These are phyloP conservation scores for Leucoma salicis DNA, from an alignment of 2,888 invertebrate species.

Conservation along the genomic window DNA sequence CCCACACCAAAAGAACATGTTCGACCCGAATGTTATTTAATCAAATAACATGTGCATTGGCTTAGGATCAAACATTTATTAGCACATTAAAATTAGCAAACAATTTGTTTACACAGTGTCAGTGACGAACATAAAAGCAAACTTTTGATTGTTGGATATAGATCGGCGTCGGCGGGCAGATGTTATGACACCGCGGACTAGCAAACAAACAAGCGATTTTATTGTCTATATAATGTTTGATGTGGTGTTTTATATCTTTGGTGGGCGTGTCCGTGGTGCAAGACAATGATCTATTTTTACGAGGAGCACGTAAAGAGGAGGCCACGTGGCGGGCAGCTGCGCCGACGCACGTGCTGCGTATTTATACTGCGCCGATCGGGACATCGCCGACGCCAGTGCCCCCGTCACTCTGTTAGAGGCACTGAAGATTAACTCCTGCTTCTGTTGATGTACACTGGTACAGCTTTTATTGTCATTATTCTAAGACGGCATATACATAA, in stretches of 20 bases:
- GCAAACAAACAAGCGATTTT: constrained; percentile 65
- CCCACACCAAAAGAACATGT: too few relatives aligned
- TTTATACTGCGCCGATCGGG: constrained; percentile 60
- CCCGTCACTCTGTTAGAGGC: constrained; percentile 37
- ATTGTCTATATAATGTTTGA: constrained; percentile 66
- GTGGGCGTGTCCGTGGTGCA: constrained; percentile 66
- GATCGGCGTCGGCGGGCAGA: constrained; percentile 22
- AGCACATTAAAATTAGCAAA: constrained; percentile 36
- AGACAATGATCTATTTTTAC: constrained; percentile 81
- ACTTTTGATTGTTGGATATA: constrained; percentile 32
- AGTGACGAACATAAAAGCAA: constrained; percentile 44
- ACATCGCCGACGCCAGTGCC: constrained; percentile 39
- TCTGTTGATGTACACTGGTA: too few relatives aligned
- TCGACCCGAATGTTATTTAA: constrained; percentile 17
- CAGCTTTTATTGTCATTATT: too few relatives aligned
- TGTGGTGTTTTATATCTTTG: constrained; percentile 76
- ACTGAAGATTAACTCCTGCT: too few relatives aligned
- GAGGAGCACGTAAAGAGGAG: constrained; percentile 64
- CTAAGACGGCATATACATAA: too few relatives aligned
- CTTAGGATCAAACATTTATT: constrained; percentile 34
- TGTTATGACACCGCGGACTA: constrained; percentile 48
- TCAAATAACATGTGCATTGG: constrained; percentile 24
- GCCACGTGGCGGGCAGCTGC: constrained; percentile 80
- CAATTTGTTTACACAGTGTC: constrained; percentile 34
- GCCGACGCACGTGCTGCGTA: constrained; percentile 74